These are phyloP conservation scores for Holothuria leucospilota DNA, from an alignment of 53 echinoderm and acorn worm genomes.

Conservation along the genomic window DNA sequence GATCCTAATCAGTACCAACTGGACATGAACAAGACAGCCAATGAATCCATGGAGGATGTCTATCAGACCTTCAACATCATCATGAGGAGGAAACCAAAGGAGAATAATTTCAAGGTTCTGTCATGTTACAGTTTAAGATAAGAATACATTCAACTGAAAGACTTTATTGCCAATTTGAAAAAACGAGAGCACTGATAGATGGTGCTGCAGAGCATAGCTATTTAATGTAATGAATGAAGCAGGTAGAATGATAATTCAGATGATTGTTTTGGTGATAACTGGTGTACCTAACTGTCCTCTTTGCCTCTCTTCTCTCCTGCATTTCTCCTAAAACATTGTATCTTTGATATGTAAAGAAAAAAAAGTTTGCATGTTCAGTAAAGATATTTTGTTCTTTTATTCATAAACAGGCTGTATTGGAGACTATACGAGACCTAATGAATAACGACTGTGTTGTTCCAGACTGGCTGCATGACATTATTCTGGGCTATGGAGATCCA, in stretches of 20 bases:
- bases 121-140: neutral
- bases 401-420: slow-evolving; percentile 81
- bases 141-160: neutral
- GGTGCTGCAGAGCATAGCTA: too few species aligned
- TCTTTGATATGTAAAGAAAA: too few species aligned
- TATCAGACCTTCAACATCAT: slow-evolving; percentile 96
- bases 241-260: too few species aligned
- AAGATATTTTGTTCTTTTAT: too few species aligned
- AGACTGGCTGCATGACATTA: slow-evolving; percentile 98
- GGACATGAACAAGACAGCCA: slow-evolving; percentile 89
- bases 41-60: slow-evolving; percentile 76
- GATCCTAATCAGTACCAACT: slow-evolving; percentile 98
- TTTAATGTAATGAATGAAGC: too few species aligned
- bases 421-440: slow-evolving; percentile 97
- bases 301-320: too few species aligned
- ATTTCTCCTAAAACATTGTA: too few species aligned
- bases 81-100: slow-evolving; percentile 98
- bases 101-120: slow-evolving; percentile 95
- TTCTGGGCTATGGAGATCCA: slow-evolving; percentile 94
- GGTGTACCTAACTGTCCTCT: too few species aligned
- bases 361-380: too few species aligned
- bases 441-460: slow-evolving; percentile 97
- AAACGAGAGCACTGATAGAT: too few species aligned
- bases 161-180: neutral
- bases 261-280: too few species aligned